Evolutionary conservation across 2,797 vertebrate species (phyloP), one percentile per base, ranked within the genome.

Genomic region (Adrianichthys oophorus): DNA sequence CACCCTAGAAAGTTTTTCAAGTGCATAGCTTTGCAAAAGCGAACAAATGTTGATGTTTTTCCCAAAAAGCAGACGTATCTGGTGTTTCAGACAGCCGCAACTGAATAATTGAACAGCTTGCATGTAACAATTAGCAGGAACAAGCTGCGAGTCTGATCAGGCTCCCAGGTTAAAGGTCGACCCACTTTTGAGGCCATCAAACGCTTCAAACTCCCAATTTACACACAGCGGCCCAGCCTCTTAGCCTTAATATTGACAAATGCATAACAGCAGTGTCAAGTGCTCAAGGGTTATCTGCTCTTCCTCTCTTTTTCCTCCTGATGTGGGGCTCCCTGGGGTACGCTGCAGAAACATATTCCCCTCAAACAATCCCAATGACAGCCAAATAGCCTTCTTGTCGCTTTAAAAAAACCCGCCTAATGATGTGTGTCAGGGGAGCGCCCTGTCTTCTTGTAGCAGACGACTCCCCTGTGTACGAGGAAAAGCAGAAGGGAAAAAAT

Each of bases 381-480:
- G 95, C 91, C 93, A 94, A 95, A 96, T 93, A 92, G 93, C 93
- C 92, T 93, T 93, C 93, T 95, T 95, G 94, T 95, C 94, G 95
- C 94, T 94, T 90, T 90, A 89, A 92, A 92, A 92, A 89, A 91
- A 90, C 89, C 92, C 90, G 32, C 94, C 89, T 94, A 95, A 96
- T 95, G 96, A 97, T 94, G 92, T 89, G 92, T 92, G 94, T 90
- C 95, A 85, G 90, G 95, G 94, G 96, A 97, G 86, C 92, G 86
- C 89, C 90, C 91, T 83, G 80, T 84, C 86, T 92, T 91, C 93
- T 95, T 91, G 92, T 91, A 93, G 91, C 90, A 90, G 88, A 91
- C 89, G 89, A 86, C 74, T 90, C 91, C 91, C 92, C 65, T 85
- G 92, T 94, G 92, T 91, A 92, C 85, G 76, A 84, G 57, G 74